phyloP scores from a whole-genome alignment of 2,888 invertebrate species.

The Himalopsyche anomala region DNA sequence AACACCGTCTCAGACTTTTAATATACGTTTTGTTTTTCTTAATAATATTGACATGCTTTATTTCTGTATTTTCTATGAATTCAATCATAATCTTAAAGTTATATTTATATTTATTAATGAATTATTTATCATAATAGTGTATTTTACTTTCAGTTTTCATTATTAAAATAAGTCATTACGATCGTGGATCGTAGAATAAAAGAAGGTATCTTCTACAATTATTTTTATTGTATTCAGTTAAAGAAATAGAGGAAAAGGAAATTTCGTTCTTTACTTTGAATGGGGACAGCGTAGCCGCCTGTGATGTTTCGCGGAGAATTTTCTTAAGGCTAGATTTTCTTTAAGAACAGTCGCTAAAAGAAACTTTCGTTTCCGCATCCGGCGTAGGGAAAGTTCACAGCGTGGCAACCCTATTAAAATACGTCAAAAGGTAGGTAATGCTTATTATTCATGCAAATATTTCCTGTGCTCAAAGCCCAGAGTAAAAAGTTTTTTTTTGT shows the following conservation, averaged over 20 bases:
- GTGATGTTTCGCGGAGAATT: constrained; percentile 12
- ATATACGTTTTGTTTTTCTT: no score
- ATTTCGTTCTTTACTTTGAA: constrained; percentile 5
- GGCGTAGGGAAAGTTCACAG: constrained; percentile 54
- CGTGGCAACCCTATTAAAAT: constrained; percentile 60
- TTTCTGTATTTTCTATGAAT: no score
- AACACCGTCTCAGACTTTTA: no score
- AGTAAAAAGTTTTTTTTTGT: constrained; percentile 31
- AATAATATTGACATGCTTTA: no score
- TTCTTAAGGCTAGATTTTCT: constrained; percentile 45
- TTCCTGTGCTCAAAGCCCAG: constrained; percentile 47
- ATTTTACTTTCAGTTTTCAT: no score
- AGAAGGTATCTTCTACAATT: neutral
- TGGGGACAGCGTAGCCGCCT: constrained; percentile 4
- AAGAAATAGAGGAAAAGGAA: neutral
- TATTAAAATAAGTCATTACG: no score
- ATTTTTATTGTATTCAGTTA: constrained; percentile 17
- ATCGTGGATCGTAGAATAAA: no score
- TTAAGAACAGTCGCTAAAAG: constrained; percentile 52
- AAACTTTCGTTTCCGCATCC: constrained; percentile 58
- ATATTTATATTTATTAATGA: no score
- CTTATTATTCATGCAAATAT: constrained; percentile 64
- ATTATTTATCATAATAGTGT: no score
- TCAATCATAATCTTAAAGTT: no score
- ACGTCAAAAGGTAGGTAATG: constrained; percentile 64